A percentile compares a stretch with the other conserved stretches of the same genome.
phyloP scores from a whole-genome alignment of 1,140 invertebrate genomes.

The Drosophila arawakana region DNA sequence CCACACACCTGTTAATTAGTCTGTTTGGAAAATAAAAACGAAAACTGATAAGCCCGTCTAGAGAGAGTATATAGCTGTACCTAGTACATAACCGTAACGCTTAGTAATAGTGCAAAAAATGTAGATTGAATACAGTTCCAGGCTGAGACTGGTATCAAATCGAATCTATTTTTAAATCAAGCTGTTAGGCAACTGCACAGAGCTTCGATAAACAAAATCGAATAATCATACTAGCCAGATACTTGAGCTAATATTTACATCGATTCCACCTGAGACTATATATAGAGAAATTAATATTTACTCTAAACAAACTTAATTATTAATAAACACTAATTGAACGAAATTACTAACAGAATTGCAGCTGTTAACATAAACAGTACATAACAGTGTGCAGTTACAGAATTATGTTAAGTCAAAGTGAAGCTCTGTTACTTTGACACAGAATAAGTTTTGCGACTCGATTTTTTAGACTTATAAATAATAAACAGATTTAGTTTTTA shows the following conservation, averaged over 20 bases:
- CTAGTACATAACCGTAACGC: conserved; percentile 16
- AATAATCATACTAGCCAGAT: background rate
- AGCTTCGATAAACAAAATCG: conserved; percentile 32
- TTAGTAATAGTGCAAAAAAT: conserved; percentile 31
- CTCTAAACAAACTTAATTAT: background rate
- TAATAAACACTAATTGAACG: background rate
- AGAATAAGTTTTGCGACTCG: background rate
- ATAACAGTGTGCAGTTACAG: background rate
- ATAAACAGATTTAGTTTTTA: conserved; percentile 21
- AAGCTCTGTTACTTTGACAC: background rate
- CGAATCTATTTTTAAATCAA: conserved; percentile 44
- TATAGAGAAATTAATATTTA: conserved; percentile 14
- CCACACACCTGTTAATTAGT: conserved; percentile 39
- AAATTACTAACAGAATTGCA: conserved; percentile 8
- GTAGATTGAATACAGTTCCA: conserved; percentile 21
- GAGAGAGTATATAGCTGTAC: background rate
- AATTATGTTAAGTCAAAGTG: background rate
- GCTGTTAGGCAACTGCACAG: conserved; percentile 8
- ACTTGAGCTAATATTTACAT: conserved; percentile 35
- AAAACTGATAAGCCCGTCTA: conserved; percentile 54
- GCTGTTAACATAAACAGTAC: background rate
- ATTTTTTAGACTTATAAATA: conserved; percentile 13
- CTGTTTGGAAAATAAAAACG: conserved; percentile 42
- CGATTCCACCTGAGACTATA: conserved; percentile 22
- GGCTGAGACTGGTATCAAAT: conserved; percentile 27